phyloP scores from a whole-genome alignment of 2,888 invertebrate genomes.

The Apotomis turbidana region DNA sequence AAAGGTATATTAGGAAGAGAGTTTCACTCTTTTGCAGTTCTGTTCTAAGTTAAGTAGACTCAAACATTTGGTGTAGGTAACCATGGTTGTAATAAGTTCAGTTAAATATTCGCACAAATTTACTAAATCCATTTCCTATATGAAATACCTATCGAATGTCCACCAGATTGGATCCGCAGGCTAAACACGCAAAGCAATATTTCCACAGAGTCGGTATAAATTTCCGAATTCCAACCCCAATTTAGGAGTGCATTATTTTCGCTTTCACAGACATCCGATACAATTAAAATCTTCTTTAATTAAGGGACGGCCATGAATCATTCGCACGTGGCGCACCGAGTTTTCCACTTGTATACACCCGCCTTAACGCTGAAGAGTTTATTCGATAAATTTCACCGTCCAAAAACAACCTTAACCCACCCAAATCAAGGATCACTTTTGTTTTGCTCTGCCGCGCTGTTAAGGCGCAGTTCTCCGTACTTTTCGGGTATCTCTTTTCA shows the following conservation, averaged over 20 bases:
- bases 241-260: slow-evolving; percentile 84
- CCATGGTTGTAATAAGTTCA: not conserved
- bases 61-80: no score
- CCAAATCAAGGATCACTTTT: slow-evolving; percentile 57
- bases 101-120: not conserved
- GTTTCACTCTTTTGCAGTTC: no score
- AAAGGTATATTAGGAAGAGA: no score
- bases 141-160: slow-evolving; percentile 35
- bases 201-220: slow-evolving; percentile 73
- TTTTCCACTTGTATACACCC: slow-evolving; percentile 79
- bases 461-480: slow-evolving; percentile 64
- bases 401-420: slow-evolving; percentile 61
- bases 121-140: slow-evolving; percentile 26
- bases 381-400: slow-evolving; percentile 52
- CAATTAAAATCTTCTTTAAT: slow-evolving; percentile 85
- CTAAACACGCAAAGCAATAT: slow-evolving; percentile 76
- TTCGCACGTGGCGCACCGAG: slow-evolving; percentile 84
- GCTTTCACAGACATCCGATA: slow-evolving; percentile 84
- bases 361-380: slow-evolving; percentile 63
- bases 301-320: slow-evolving; percentile 83
- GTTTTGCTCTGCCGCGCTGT: slow-evolving; percentile 52
- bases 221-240: slow-evolving; percentile 78
- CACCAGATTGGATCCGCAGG: slow-evolving; percentile 54
- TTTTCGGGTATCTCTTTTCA: slow-evolving; percentile 80
- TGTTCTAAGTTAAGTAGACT: no score